Conservation (phyloP, 2,113 vertebrate genomes). For the Cranoglanis bouderius region DNA sequence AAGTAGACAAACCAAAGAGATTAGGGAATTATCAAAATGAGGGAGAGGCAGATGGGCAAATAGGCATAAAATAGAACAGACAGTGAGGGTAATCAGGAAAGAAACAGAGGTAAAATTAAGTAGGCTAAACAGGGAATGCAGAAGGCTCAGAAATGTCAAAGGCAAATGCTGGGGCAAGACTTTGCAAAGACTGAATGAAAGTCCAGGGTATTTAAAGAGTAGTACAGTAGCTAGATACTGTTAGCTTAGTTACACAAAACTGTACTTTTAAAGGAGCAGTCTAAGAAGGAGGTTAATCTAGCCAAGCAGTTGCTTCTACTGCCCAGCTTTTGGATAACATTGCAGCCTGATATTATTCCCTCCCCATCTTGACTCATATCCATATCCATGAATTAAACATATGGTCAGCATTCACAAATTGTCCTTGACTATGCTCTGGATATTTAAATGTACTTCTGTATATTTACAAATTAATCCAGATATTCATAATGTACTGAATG, state of each 20-base stretch:
- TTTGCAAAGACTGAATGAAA: background rate
- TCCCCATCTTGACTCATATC: background rate
- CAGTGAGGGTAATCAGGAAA: background rate
- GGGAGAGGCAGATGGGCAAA: background rate
- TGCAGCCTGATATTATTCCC: background rate
- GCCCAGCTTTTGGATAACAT: too few species aligned
- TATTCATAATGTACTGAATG: background rate
- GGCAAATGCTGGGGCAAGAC: background rate
- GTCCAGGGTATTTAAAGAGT: background rate
- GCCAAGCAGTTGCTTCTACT: too few species aligned
- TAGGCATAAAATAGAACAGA: background rate
- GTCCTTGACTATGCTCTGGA: background rate
- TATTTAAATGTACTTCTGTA: background rate
- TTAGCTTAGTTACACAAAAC: background rate
- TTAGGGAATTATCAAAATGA: background rate
- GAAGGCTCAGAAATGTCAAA: background rate
- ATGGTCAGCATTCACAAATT: background rate
- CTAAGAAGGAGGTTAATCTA: background rate
- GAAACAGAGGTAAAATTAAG: background rate
- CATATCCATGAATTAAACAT: background rate
- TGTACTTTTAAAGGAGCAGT: background rate
- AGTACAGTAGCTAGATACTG: background rate
- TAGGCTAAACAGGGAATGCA: background rate
- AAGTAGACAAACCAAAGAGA: background rate
- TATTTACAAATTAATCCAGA: background rate